Evolutionary conservation across 2,113 vertebrate genomes (phyloP).

Genomic region (Nasalis larvatus): DNA sequence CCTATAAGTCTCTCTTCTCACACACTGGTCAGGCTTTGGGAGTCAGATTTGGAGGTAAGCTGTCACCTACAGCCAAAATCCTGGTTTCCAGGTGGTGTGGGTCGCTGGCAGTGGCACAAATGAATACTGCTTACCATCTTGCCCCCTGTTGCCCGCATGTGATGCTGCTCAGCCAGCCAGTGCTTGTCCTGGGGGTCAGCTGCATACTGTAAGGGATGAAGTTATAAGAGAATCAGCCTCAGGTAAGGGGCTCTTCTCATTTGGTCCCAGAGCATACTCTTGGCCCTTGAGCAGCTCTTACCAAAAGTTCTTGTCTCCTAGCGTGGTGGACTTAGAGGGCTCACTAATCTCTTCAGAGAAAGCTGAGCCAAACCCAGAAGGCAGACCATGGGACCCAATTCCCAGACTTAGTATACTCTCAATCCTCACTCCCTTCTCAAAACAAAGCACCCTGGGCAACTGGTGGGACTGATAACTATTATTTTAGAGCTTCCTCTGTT

Average conservation of each 20-base stretch:
- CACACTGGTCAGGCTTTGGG: not conserved
- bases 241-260: not conserved
- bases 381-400: not conserved
- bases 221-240: not conserved
- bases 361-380: not conserved
- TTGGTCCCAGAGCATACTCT: not conserved
- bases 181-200: constrained; percentile 98
- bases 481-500: not conserved
- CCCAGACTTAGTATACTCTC: not conserved
- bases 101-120: not conserved
- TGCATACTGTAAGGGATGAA: constrained; percentile 90
- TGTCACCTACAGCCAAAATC: not conserved
- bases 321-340: not conserved
- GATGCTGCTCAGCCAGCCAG: constrained; percentile 97
- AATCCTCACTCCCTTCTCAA: not conserved
- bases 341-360: not conserved
- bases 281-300: not conserved
- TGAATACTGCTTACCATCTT: constrained; percentile 92
- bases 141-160: constrained; percentile 98
- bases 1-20: not conserved
- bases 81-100: not conserved
- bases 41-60: not conserved
- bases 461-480: not conserved
- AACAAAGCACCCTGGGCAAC: not conserved
- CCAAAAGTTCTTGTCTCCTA: not conserved